Base-by-base conservation (phyloP, 2,888 invertebrate genomes). In the Chrysolina haemoptera region DNA sequence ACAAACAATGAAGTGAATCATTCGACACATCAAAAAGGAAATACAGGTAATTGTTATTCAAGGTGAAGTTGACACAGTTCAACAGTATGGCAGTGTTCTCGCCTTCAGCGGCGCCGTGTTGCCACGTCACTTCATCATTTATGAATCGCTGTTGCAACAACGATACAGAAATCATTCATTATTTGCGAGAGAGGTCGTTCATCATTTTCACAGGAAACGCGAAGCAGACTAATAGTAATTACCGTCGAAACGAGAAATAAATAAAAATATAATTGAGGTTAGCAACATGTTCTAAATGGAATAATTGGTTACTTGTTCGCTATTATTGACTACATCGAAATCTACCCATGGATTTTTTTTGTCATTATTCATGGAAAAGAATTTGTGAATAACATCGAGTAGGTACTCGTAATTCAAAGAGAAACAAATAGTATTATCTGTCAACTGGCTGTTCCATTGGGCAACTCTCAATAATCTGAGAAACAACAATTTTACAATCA, bases 11-110 rank as follows among this genome's bases (percentile, higher is more conserved):
- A 67, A 68, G 71, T 76, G 78, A 78, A 77, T 78, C 76, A 78
- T 65, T 76, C 22, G 16, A 73, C 78, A 76, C 75, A 75, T 82
- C 78, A 81, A 83, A 83, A 85, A 85, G 85, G 85, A 86, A 86
- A 85, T 86, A 84, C 83, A 83, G 84, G 85, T 85, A 83, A 85
- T 86, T 86, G 84, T 84, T 83, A 86, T 86, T 86, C 86, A 86
- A 86, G 86, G 86, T 85, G 82, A 85, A 83, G 83, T 84, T 84
- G 86, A 85, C 85, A 85, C 83, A 85, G 81, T 85, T 86, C 76
- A 78, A 55, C 76, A 77, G 67, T 76, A 73, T 74, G 71, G 77
- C 67, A 16, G 55, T 40, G 70, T 79, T 79, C 75, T 79, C 76
- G 76, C 78, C 76, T 75, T 73, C 73, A 62, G 48, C 71, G 20